Percentiles rank a stretch among this genome's conserved stretches.
Evolutionary conservation across 2,888 invertebrate species (phyloP).

Genomic region (Xanthia togata): DNA sequence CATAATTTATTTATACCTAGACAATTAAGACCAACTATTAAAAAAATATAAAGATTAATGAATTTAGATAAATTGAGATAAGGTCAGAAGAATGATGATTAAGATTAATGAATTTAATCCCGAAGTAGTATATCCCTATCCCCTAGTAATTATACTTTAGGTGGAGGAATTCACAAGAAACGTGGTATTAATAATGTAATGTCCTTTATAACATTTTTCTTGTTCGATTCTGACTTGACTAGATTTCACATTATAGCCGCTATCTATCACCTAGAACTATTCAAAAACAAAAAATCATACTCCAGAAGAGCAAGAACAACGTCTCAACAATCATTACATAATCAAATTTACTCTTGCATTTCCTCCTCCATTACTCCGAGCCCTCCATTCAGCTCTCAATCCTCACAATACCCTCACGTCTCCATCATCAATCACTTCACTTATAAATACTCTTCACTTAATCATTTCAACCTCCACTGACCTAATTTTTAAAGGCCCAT

Average conservation of each 20-base stretch:
- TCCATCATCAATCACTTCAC: slow-evolving; percentile 61
- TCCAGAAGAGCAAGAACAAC: not conserved
- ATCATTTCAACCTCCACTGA: slow-evolving; percentile 62
- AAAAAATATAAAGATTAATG: not conserved
- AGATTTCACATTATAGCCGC: not conserved
- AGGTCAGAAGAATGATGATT: too few relatives aligned
- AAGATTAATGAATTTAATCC: not conserved
- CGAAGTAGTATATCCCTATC: not conserved
- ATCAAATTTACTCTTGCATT: slow-evolving; percentile 39
- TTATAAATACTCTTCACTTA: slow-evolving; percentile 64
- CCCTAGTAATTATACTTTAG: not conserved
- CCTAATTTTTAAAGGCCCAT: slow-evolving; percentile 64
- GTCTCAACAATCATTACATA: slow-evolving; percentile 28
- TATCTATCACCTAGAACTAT: not conserved
- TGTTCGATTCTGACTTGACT: not conserved
- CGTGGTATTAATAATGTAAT: not conserved
- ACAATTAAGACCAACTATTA: not conserved
- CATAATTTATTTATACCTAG: not conserved
- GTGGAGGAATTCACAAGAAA: not conserved
- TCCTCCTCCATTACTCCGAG: slow-evolving; percentile 14
- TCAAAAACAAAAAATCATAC: not conserved
- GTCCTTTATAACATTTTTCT: too few relatives aligned
- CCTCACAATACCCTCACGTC: slow-evolving; percentile 60
- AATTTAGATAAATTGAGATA: not conserved
- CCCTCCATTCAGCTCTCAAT: slow-evolving; percentile 41